Base-by-base conservation (phyloP, 2,797 vertebrate genomes). In the Crax fasciolata region DNA sequence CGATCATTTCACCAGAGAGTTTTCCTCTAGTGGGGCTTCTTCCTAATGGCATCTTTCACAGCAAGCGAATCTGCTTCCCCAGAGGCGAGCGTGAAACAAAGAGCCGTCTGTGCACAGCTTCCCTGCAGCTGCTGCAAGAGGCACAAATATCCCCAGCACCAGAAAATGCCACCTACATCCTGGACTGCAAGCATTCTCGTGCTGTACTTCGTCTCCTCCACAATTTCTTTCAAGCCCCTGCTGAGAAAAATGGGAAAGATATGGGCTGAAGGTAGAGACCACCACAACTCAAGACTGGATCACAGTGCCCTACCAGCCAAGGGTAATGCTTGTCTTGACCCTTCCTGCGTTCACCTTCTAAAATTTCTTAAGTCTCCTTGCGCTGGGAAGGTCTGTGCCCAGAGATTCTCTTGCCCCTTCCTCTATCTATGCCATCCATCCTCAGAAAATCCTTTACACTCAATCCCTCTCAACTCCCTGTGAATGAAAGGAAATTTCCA, bases 51-150 rank as follows among this genome's bases (percentile, higher is more conserved):
- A 55, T 67, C 52, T 87, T 94, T 89, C 67, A 21, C 55, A 72
- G 51, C 10, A 71, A 35, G 59, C 39, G 61, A 79, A 57, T 54
- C 68, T 8, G 0, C 41, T 80, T 84, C 75, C 74, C 80, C 0
- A 38, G 43, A 78, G 41, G 51, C 1, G 0, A 61, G 41, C 1
- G 0, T 61, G 46, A 75, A 54, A 32, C 0, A 5, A 6, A 71
- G 30, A 32, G 21, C 11, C 72, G 25, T 39, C 58, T 30, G 24
- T 19, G 32, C 41, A 25, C 65, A 73, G 51, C 48, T 84, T 65
- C 38, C n/a, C 23, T 54, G 43, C 61, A 57, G 83, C 17, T 48
- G 38, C 57, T 89, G 78, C 17, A 52, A 65, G 82, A 61, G 55
- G 41, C 51, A 65, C 25, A 70, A 57, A 18, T 9, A 51, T 38